These are phyloP conservation scores for Mycteria americana DNA, from an alignment of 2,797 vertebrate species.

Conservation along the genomic window DNA sequence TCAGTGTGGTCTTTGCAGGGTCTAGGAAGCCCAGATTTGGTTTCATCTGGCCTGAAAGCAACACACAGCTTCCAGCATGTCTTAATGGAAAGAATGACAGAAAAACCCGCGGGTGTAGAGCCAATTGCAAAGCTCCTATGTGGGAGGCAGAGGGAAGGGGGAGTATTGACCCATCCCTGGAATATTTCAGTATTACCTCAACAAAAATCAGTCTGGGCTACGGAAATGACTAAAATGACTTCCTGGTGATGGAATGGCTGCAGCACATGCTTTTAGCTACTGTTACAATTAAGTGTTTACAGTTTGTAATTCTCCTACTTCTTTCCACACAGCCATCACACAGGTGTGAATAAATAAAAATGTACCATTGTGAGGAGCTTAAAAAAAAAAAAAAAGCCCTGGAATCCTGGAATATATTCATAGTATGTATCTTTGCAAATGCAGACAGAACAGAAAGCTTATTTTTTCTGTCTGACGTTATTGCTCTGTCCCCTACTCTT, in stretches of 20 bases:
- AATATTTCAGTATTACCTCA: neutral
- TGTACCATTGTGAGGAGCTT: neutral
- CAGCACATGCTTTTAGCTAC: neutral
- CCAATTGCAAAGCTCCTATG: neutral
- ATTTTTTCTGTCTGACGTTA: conserved; percentile 9
- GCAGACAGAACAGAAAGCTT: conserved; percentile 17
- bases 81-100: neutral
- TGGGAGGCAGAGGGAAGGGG: neutral
- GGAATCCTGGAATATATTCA: neutral
- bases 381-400: neutral
- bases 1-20: neutral
- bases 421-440: neutral
- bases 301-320: neutral
- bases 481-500: neutral
- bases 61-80: neutral
- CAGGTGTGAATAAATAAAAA: conserved; percentile 29
- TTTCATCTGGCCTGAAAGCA: neutral
- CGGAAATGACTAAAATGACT: neutral
- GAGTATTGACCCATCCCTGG: neutral
- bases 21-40: neutral
- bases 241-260: neutral
- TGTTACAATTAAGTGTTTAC: neutral
- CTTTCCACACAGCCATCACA: neutral
- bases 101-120: neutral
- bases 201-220: neutral